Percentiles rank a stretch among this genome's conserved stretches.
These are phyloP conservation scores for Hylomyscus alleni DNA, from an alignment of 2,797 vertebrate species.

Conservation along the genomic window DNA sequence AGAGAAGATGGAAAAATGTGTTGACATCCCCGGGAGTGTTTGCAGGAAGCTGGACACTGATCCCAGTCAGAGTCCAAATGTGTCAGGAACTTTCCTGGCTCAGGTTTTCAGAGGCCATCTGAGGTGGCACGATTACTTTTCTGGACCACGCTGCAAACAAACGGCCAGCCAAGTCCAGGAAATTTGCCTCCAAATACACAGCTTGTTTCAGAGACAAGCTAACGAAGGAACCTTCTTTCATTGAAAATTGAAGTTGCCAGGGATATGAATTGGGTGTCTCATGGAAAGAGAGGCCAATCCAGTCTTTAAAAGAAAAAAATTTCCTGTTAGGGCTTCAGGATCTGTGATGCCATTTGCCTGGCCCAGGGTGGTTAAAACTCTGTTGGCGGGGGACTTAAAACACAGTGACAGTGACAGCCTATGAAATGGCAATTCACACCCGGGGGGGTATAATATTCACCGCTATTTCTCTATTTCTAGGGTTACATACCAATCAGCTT, in stretches of 20 bases:
- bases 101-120: constrained; percentile 59
- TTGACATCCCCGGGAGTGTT: constrained; percentile 63
- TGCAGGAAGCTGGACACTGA: constrained; percentile 82
- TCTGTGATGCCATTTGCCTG: constrained; percentile 20
- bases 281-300: constrained; percentile 15
- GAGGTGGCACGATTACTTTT: constrained; percentile 32
- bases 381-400: constrained; percentile 31
- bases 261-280: constrained; percentile 23
- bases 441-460: neutral
- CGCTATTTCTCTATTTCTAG: neutral
- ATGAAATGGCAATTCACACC: neutral
- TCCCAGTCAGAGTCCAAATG: constrained; percentile 76
- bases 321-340: neutral
- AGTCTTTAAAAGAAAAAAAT: neutral
- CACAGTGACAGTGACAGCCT: neutral
- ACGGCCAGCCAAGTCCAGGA: neutral
- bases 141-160: constrained; percentile 5
- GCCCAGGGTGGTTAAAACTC: neutral
- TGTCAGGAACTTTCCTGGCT: constrained; percentile 82
- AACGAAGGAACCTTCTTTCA: neutral
- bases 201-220: constrained; percentile 37
- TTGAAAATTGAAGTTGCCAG: constrained; percentile 61
- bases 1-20: constrained; percentile 83
- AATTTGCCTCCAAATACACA: neutral
- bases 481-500: neutral